phyloP scores from a whole-genome alignment of 2,888 invertebrate species.

The Parapristionchus giblindavisi region DNA sequence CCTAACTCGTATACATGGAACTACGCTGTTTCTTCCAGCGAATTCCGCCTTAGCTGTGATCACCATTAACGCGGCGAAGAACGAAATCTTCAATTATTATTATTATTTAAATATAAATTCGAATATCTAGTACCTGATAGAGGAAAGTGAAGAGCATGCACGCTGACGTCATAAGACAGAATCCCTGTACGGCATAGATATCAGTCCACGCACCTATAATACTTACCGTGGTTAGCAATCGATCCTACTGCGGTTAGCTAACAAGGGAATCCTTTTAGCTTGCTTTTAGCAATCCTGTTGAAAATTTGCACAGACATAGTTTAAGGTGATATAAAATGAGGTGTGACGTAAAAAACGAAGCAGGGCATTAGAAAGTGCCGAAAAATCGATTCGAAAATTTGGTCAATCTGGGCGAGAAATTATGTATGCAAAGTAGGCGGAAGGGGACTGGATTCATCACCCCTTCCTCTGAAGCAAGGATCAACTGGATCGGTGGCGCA shows the following conservation, averaged over 20 bases:
- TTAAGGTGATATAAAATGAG: too few species aligned
- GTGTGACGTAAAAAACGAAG: too few species aligned
- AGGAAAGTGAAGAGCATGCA: slow-evolving; percentile 89
- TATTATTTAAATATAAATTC: too few species aligned
- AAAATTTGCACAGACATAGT: too few species aligned
- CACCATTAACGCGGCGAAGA: slow-evolving; percentile 90
- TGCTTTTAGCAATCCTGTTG: neutral
- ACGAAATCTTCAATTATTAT: slow-evolving; percentile 79
- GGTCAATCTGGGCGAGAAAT: too few species aligned
- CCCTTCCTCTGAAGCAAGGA: too few species aligned
- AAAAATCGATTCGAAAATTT: too few species aligned
- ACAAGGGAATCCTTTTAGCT: neutral
- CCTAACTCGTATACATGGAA: slow-evolving; percentile 33
- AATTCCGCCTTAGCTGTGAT: slow-evolving; percentile 88
- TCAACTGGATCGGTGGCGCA: too few species aligned
- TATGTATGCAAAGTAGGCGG: too few species aligned
- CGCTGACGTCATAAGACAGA: slow-evolving; percentile 93
- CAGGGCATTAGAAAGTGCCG: too few species aligned
- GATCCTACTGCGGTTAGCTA: neutral
- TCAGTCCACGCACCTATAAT: slow-evolving; percentile 80
- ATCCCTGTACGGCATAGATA: slow-evolving; percentile 90
- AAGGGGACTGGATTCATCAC: too few species aligned
- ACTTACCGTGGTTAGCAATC: neutral
- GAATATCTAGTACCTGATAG: slow-evolving; percentile 81
- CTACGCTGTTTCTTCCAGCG: slow-evolving; percentile 76